Conservation (phyloP, 2,797 vertebrate species). For the Darevskia nairensis region DNA sequence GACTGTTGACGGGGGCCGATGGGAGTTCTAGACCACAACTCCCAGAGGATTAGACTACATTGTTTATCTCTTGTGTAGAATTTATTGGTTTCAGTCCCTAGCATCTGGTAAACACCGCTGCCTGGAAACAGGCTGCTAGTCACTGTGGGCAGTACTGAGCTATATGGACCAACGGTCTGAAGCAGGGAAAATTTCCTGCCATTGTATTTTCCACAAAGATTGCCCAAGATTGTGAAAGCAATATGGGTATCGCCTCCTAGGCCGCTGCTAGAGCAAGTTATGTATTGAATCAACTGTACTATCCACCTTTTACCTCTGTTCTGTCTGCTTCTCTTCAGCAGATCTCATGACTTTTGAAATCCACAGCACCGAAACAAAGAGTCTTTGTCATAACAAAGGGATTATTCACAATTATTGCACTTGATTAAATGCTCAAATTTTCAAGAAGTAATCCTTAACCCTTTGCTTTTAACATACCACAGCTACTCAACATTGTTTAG, state of each 20-base stretch:
- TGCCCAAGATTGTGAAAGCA: not conserved
- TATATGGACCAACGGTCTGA: not conserved
- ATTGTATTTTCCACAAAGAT: not conserved
- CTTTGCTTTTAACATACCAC: not conserved
- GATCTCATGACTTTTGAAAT: not conserved
- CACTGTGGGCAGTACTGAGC: not conserved
- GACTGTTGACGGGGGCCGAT: no score
- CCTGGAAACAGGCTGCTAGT: not conserved
- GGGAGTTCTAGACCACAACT: no score
- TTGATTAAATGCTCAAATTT: conserved; percentile 11
- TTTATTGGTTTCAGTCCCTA: no score
- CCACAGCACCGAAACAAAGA: not conserved
- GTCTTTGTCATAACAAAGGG: conserved; percentile 16
- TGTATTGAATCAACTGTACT: not conserved
- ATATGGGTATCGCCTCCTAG: not conserved
- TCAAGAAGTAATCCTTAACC: not conserved
- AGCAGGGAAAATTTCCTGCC: not conserved
- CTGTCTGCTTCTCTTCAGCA: not conserved
- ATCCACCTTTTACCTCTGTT: not conserved
- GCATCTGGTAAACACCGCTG: not conserved
- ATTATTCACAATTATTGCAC: not conserved
- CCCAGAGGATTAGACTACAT: no score
- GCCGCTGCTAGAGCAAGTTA: not conserved
- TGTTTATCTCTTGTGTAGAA: no score
- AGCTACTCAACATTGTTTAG: not conserved